These are phyloP conservation scores for Meandrina meandrites DNA, from an alignment of 92 coral and sea anemone genomes.

Conservation along the genomic window DNA sequence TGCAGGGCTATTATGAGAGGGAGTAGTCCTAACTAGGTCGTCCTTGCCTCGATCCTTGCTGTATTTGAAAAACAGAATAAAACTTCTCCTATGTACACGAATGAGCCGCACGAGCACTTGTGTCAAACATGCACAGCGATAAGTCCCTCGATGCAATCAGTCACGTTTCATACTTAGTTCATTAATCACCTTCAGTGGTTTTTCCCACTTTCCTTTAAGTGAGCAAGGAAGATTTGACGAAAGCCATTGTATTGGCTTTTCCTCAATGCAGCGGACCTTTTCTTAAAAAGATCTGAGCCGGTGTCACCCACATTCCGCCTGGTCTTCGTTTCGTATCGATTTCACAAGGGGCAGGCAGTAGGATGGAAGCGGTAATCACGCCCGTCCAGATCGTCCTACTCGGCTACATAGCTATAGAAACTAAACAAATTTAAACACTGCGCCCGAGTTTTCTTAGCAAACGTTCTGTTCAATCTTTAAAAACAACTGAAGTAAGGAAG, in stretches of 20 bases:
- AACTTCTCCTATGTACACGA: not conserved
- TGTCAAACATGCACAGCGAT: not conserved
- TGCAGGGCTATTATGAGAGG: not conserved
- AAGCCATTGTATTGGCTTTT: not conserved
- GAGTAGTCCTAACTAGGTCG: not conserved
- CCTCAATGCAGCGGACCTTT: not conserved
- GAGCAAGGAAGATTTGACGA: not conserved
- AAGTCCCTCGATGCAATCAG: not conserved
- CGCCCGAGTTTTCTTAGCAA: not conserved
- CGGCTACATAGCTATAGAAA: not conserved
- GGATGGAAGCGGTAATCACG: not conserved
- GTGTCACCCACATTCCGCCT: not conserved
- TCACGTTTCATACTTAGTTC: not conserved
- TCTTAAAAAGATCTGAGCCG: not conserved
- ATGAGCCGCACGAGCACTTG: not conserved
- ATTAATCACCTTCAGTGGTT: not conserved
- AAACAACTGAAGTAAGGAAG: not conserved
- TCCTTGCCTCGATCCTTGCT: not conserved
- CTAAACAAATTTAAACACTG: not conserved
- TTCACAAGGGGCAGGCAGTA: not conserved
- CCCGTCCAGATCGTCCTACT: not conserved
- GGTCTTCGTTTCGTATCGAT: not conserved
- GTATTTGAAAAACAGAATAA: not conserved
- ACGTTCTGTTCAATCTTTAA: not conserved
- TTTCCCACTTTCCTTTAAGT: not conserved